Base-by-base conservation (phyloP, 2,113 vertebrate species). In the Leiothrix lutea region DNA sequence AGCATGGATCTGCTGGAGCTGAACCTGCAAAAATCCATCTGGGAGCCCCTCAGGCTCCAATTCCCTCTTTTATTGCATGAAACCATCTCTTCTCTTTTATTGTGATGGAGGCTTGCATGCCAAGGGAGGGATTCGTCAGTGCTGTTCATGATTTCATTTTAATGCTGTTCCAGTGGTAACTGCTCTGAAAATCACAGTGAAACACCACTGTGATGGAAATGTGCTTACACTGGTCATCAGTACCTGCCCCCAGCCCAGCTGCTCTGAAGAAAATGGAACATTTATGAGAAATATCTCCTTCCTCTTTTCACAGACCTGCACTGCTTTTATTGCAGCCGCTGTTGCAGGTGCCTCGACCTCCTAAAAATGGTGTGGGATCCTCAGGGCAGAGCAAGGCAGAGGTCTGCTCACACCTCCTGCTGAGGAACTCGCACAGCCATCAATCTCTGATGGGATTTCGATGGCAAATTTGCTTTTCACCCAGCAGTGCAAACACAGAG, bases 381-480 rank as follows among this genome's bases (percentile, higher is more conserved):
- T 33, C 14, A 2, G 19, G 67, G 80, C 33, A 18, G 61, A 85
- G 75, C 72, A 16, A 51, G 67, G 48, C 7, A 0, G 18, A 61
- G 80, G 28, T 47, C 62, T 56, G 69, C 66, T 31, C 45, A 2
- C 10, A 2, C 61, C 47, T 94, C 16, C 87, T 81, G 69, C 86
- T 20, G 47, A 60, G 69, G 28, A 87, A 8, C 64, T 14, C 15
- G 7, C n/a, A 2, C 58, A 70, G 85, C 74, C 86, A 23, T 72
- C 53, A 7, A 1, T 36, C 48, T 80, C 74, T 74, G 31, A 62
- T 22, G 92, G 78, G 92, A 81, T 40, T 57, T 47, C 33, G 5
- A 47, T 33, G 66, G 74, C 91, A 94, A 95, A 94, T 96, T 94
- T 95, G 90, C 86, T 91, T 94, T 95, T 54, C 48, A 53, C 44